Conservation (phyloP, 2,113 vertebrate species). For the Acanthisitta chloris region DNA sequence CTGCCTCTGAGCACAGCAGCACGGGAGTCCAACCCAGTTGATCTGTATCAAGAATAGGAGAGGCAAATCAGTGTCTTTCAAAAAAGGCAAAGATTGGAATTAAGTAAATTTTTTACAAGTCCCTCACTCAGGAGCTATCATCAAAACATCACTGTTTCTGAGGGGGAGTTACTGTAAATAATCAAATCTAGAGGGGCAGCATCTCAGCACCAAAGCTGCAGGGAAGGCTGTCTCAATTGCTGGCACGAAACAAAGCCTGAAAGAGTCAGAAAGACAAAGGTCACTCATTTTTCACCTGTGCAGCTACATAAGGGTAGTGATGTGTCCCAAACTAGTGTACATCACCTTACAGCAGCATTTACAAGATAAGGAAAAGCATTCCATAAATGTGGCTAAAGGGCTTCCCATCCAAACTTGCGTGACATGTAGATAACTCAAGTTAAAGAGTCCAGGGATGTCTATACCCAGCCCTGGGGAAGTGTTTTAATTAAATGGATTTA, state of each 20-base stretch:
- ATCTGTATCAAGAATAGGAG: not conserved
- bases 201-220: fast-evolving
- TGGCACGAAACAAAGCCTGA: not conserved
- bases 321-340: not conserved
- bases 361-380: not conserved
- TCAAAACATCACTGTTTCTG: not conserved
- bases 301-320: not conserved
- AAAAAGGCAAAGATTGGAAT: not conserved
- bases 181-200: not conserved
- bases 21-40: not conserved
- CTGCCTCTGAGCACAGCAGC: not conserved
- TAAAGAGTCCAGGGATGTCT: not conserved
- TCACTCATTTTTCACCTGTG: not conserved
- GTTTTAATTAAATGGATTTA: not conserved
- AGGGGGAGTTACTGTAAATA: not conserved
- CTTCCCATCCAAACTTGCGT: not conserved
- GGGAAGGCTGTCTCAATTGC: not conserved
- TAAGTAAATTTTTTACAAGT: not conserved
- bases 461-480: not conserved
- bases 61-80: not conserved
- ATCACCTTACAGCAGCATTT: not conserved
- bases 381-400: fast-evolving
- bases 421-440: not conserved
- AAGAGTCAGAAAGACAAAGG: not conserved
- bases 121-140: not conserved